Conservation (phyloP, 2,888 invertebrate species). For the Zele albiditarsus region DNA sequence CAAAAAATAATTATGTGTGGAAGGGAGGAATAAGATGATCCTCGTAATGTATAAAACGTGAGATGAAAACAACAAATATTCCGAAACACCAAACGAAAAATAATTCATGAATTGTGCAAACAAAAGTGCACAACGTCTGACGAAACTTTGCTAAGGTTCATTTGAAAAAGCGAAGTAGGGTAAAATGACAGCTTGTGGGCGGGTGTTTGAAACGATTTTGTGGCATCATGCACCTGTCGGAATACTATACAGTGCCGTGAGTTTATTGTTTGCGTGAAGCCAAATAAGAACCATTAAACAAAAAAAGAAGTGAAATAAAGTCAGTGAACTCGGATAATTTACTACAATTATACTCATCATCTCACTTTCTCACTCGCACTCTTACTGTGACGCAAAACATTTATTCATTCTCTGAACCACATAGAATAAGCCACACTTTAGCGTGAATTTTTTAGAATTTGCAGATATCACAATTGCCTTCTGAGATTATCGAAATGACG, state of each 20-base stretch:
- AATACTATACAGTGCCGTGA: conserved; percentile 47
- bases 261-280: conserved; percentile 32
- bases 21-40: too few relatives aligned
- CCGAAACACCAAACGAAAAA: neutral
- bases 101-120: too few relatives aligned
- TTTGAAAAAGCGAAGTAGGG: conserved; percentile 14
- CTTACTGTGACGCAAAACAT: too few relatives aligned
- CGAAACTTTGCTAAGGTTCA: neutral
- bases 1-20: too few relatives aligned
- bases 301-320: conserved; percentile 9
- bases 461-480: too few relatives aligned
- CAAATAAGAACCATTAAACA: neutral
- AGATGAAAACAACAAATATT: neutral
- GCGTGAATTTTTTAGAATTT: too few relatives aligned
- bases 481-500: too few relatives aligned
- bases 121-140: neutral
- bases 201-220: conserved; percentile 56
- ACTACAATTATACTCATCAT: neutral
- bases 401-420: too few relatives aligned
- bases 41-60: too few relatives aligned
- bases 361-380: neutral
- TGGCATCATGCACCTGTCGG: conserved; percentile 56
- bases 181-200: conserved; percentile 59
- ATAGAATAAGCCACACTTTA: too few relatives aligned
- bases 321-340: neutral